phyloP scores from a whole-genome alignment of 1,140 invertebrate species.

The Ridgeia piscesae region DNA sequence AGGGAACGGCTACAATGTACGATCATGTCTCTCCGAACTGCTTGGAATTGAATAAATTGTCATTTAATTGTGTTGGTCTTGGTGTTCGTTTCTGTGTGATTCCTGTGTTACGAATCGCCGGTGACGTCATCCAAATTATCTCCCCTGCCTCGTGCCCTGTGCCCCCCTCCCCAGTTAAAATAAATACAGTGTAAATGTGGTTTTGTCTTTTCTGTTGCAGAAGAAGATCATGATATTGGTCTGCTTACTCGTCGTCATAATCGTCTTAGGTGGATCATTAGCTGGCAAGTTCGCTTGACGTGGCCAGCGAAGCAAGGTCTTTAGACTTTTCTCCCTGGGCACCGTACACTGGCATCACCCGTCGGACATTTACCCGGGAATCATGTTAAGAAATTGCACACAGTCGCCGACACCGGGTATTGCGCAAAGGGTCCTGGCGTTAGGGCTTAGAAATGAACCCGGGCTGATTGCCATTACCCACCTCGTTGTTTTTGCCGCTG shows the following conservation, averaged over 20 bases:
- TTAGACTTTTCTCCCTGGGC: background rate
- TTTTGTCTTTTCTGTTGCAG: background rate
- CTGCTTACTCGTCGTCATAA: background rate
- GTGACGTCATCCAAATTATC: no score
- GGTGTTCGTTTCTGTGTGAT: no score
- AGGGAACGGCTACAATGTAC: background rate
- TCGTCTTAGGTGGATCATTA: background rate
- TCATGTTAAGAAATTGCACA: background rate
- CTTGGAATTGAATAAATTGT: conserved; percentile 6
- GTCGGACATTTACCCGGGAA: background rate
- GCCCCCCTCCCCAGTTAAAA: no score
- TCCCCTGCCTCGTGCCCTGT: no score
- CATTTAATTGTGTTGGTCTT: background rate
- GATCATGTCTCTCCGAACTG: background rate
- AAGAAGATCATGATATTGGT: background rate
- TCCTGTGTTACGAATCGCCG: no score
- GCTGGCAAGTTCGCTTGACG: background rate
- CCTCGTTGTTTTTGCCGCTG: background rate
- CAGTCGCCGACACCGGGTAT: background rate
- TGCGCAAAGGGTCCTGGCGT: background rate
- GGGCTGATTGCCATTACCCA: background rate
- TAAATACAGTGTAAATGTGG: no score
- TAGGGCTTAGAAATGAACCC: background rate
- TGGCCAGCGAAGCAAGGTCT: background rate
- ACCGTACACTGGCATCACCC: background rate